These are phyloP conservation scores for Cyprinodon variegatus DNA, from an alignment of 2,113 vertebrate genomes.

Conservation along the genomic window DNA sequence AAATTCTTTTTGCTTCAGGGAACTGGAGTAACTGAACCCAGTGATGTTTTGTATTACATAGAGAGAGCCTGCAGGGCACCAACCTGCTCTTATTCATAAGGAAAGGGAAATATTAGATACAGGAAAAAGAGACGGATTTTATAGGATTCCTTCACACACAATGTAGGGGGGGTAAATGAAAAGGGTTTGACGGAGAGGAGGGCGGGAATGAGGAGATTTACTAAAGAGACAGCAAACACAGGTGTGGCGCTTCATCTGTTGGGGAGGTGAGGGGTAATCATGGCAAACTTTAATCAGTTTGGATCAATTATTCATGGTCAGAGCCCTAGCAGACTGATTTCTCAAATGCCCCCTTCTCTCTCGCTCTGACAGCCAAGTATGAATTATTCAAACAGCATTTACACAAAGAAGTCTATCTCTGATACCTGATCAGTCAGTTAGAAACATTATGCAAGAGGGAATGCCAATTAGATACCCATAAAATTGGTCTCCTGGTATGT, in stretches of 20 bases:
- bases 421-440: conserved; percentile 82
- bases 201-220: conserved; percentile 51
- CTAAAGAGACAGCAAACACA: conserved; percentile 77
- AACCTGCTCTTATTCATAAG: background rate
- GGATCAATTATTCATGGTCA: conserved; percentile 86
- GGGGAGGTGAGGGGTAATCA: conserved; percentile 81
- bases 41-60: conserved; percentile 33
- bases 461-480: conserved; percentile 74
- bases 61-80: conserved; percentile 15
- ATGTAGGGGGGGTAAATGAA: conserved; percentile 28
- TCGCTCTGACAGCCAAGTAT: conserved; percentile 76
- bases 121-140: background rate
- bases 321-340: conserved; percentile 79
- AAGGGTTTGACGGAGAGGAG: conserved; percentile 45
- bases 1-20: conserved; percentile 26
- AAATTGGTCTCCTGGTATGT: conserved; percentile 57
- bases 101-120: no score
- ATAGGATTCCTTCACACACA: conserved; percentile 12
- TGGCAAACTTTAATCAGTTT: conserved; percentile 85
- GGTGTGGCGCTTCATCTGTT: conserved; percentile 79
- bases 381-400: conserved; percentile 84
- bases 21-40: conserved; percentile 6
- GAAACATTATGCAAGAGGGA: conserved; percentile 81
- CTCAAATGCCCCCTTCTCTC: conserved; percentile 74
- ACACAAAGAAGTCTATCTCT: conserved; percentile 82